These are phyloP conservation scores for Plectrocnemia conspersa DNA, from an alignment of 1,140 invertebrate genomes.

Conservation along the genomic window DNA sequence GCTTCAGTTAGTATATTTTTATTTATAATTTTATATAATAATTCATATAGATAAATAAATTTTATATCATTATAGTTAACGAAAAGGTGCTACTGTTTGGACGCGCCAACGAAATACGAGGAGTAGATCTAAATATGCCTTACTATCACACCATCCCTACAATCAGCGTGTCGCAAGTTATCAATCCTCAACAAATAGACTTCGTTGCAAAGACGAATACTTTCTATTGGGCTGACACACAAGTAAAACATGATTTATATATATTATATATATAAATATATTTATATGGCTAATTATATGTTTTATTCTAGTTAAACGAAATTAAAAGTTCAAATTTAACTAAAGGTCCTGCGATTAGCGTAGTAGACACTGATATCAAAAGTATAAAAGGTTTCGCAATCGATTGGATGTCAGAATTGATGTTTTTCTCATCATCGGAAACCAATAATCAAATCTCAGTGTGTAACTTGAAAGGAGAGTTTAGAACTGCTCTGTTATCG, in stretches of 20 bases:
- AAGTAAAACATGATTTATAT: conserved; percentile 40
- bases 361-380: conserved; percentile 68
- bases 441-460: conserved; percentile 57
- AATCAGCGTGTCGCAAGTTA: conserved; percentile 61
- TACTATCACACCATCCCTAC: conserved; percentile 75
- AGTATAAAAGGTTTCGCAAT: conserved; percentile 58
- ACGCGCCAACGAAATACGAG: conserved; percentile 71
- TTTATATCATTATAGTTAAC: conserved; percentile 54
- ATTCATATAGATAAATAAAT: neutral
- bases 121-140: conserved; percentile 70
- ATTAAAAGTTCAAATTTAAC: conserved; percentile 66
- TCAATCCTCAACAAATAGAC: conserved; percentile 64
- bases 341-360: conserved; percentile 60
- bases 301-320: conserved; percentile 54
- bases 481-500: conserved; percentile 48
- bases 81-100: conserved; percentile 73
- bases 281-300: neutral
- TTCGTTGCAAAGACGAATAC: conserved; percentile 60
- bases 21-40: conserved; percentile 4
- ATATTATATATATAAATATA: neutral
- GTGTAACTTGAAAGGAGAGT: conserved; percentile 70
- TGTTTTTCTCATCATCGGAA: conserved; percentile 60
- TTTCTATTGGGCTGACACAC: conserved; percentile 76
- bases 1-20: conserved; percentile 55
- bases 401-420: conserved; percentile 73